Percentiles rank a stretch among this genome's conserved stretches.
Evolutionary conservation across 2,888 invertebrate species (phyloP).

Genomic region (Colletes collaris): DNA sequence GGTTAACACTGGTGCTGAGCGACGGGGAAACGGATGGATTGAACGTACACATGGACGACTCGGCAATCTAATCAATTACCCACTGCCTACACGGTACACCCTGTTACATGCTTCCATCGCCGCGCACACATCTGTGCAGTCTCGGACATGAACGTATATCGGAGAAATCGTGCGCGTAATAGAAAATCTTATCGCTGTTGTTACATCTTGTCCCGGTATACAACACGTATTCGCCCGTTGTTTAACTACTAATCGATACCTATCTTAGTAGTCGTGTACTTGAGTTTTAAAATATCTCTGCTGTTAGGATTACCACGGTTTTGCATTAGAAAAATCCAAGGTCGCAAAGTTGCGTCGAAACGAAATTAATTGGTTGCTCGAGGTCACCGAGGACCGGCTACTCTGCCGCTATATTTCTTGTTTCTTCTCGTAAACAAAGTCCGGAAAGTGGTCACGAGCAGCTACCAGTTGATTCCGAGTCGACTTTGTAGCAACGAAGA

Average conservation of each 20-base stretch:
- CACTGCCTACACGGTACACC: constrained; percentile 18
- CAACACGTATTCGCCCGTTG: neutral
- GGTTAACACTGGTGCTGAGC: constrained; percentile 38
- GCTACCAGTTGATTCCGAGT: no score
- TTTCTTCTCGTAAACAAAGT: no score
- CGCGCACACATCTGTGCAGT: constrained; percentile 30
- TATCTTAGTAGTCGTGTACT: neutral
- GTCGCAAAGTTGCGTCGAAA: neutral
- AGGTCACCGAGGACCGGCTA: neutral
- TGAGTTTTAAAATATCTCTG: neutral
- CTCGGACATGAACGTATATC: constrained; percentile 31
- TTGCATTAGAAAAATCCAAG: neutral
- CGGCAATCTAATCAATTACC: constrained; percentile 37
- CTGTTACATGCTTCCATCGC: constrained; percentile 31
- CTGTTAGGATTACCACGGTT: neutral
- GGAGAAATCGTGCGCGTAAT: constrained; percentile 34
- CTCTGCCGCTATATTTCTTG: no score
- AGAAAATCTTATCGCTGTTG: constrained; percentile 17
- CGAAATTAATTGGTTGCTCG: neutral
- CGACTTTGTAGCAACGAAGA: no score
- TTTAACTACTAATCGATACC: constrained; percentile 3
- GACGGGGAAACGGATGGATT: constrained; percentile 46
- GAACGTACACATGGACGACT: constrained; percentile 31
- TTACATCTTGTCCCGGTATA: constrained; percentile 1
- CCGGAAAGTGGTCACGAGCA: no score